Base-by-base conservation (phyloP, 2,888 invertebrate species). In the Mycalesis mineus region DNA sequence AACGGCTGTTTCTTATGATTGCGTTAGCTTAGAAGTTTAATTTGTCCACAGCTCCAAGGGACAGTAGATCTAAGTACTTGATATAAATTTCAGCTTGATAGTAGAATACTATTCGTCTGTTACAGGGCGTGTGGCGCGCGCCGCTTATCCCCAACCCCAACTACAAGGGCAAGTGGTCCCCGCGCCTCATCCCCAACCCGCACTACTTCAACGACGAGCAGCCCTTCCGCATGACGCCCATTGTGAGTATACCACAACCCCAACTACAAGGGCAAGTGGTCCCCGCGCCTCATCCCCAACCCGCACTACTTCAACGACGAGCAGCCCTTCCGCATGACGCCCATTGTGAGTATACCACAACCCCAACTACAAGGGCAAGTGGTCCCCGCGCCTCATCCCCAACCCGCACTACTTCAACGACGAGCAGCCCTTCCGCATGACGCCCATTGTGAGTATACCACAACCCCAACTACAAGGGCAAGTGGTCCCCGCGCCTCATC, bases 401-500 rank as follows among this genome's bases (percentile, higher is more conserved):
- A 99, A 99, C 91, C 99, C 99, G 0, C 91, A 97, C 76, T 98
- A 93, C 89, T 99, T 96, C 85, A 95, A 95, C 74, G 98, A 98
- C 82, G 92, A 94, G 37, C 89, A 94, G 56, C 98, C 98, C n/a
- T 98, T 95, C 90, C 92, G 90, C 73, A 96, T 98, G 96, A 93
- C 94, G 13, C 91, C 97, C 31, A 95, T 98, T 78, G 98, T 98
- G 91, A 94, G 96, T 92, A 66, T 14, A 45, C 64, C 92, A 95
- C 57, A 98, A 98, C 91, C 98, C 98, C 7, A 95, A 96, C 82
- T 98, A 97, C 88, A 94, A 95, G 77, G 99, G 99, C 72, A 97
- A 97, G 87, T 99, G 99, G 99, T 89, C 92, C 49, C 95, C 98
- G 44, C 92, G 92, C 57, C 93, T 94, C 70, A 95, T 99, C 62